Evolutionary conservation across 2,888 invertebrate genomes (phyloP), one percentile per base, ranked within the genome.

Genomic region (Axea sp.): DNA sequence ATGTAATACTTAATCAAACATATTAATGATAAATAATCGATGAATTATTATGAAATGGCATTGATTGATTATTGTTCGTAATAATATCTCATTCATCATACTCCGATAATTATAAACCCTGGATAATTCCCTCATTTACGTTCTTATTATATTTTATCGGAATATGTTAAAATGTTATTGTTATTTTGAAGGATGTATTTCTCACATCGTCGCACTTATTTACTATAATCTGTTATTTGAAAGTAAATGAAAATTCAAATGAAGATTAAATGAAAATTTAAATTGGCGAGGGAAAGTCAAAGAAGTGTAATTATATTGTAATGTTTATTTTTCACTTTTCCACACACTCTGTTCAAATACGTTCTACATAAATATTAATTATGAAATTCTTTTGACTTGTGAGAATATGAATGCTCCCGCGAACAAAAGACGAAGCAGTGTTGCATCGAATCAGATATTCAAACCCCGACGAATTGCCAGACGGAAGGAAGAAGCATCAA

Each of bases 371-470:
- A 51, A 35, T 35, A 24, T 33, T 51, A 51, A 51, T 51, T 35
- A 35, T 35, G 49, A 43, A 43, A 51, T 51, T 51, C 49, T 22
- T 33, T 35, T 24, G 35, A 19, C 49, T 43, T 43, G 43, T 43
- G 26, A 43, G 43, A 26, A 43, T 9, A 26, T 28, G 28, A 43
- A 43, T 12, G 28, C 8, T 14, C 14, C 14, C 14, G 26, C 28
- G 28, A 43, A 43, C 43, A 43, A 43, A 43, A 28, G 39, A 9
- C 17, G 22, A 39, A 7, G 11, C 7, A 39, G 39, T 9, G 39
- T 39, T 15, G 39, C 19, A 22, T 39, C 26, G 24, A 31, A 22
- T 55, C 31, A 43, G 30, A 2, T 31, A 57, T 41, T 43, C 22
- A 8, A 28, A 30, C 4, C 30, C 17, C 19, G 28, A 30, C 8